Conservation (phyloP, 2,113 vertebrate genomes). For the Sclerurus mexicanus region DNA sequence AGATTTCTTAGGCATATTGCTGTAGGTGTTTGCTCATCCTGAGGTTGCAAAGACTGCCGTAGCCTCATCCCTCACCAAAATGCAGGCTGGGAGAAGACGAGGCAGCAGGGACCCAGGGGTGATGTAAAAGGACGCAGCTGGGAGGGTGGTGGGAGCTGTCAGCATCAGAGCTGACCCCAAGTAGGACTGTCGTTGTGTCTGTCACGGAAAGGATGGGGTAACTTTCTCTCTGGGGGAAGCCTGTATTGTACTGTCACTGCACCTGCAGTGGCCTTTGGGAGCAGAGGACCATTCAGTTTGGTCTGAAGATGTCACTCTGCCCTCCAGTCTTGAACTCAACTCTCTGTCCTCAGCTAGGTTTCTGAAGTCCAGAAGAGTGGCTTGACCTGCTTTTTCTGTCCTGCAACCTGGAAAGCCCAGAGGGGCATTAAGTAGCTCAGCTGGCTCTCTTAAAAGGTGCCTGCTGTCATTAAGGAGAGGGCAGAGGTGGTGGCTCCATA, state of each 20-base stretch:
- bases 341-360: neutral
- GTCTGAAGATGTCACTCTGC: neutral
- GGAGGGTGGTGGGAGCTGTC: neutral
- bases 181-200: neutral
- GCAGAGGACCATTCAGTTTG: neutral
- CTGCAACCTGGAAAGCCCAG: neutral
- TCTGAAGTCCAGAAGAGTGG: neutral
- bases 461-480: neutral
- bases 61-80: neutral
- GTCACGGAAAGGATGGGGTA: fast-evolving
- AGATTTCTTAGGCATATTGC: neutral
- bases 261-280: neutral
- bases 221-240: neutral
- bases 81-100: neutral
- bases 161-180: fast-evolving
- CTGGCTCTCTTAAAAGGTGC: neutral
- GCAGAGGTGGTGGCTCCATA: neutral
- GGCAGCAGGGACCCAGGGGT: neutral
- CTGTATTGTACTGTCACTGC: neutral
- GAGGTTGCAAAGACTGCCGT: neutral
- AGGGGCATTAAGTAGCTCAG: neutral
- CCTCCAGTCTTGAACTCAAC: neutral
- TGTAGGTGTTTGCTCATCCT: neutral
- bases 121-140: neutral
- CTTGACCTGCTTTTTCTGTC: neutral